Evolutionary conservation across 2,888 invertebrate genomes (phyloP).

Genomic region (Agrotis puta): DNA sequence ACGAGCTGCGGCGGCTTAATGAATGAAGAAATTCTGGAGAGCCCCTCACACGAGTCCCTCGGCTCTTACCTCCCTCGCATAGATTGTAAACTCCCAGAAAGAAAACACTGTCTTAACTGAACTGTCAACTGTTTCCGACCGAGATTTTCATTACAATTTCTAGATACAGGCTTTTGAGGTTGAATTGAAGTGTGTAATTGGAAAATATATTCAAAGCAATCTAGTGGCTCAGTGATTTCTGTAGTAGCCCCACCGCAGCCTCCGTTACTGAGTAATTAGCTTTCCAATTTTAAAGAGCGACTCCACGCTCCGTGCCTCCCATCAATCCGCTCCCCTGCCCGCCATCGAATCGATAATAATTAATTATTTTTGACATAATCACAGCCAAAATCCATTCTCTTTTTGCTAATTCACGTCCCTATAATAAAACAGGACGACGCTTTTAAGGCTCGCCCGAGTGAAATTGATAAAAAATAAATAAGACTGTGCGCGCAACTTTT

Average conservation of each 20-base stretch:
- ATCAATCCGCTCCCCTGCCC: slow-evolving; percentile 87
- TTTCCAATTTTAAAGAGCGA: slow-evolving; percentile 87
- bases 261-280: slow-evolving; percentile 86
- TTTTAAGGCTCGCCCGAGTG: slow-evolving; percentile 86
- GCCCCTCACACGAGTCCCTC: slow-evolving; percentile 80
- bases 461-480: slow-evolving; percentile 91
- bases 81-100: slow-evolving; percentile 78
- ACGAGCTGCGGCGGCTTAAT: slow-evolving; percentile 86
- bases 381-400: slow-evolving; percentile 92
- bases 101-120: slow-evolving; percentile 65
- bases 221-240: slow-evolving; percentile 75
- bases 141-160: slow-evolving; percentile 44
- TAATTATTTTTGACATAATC: slow-evolving; percentile 94
- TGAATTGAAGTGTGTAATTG: slow-evolving; percentile 38
- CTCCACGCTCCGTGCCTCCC: slow-evolving; percentile 79
- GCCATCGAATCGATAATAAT: slow-evolving; percentile 92
- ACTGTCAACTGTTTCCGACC: slow-evolving; percentile 55
- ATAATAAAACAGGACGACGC: slow-evolving; percentile 90
- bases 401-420: slow-evolving; percentile 93
- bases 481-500: slow-evolving; percentile 83
- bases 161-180: slow-evolving; percentile 24
- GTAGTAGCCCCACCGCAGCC: slow-evolving; percentile 76
- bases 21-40: slow-evolving; percentile 88
- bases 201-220: slow-evolving; percentile 62
- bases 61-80: slow-evolving; percentile 75